Conservation (phyloP, 2,113 vertebrate species). For the Geococcyx californianus region DNA sequence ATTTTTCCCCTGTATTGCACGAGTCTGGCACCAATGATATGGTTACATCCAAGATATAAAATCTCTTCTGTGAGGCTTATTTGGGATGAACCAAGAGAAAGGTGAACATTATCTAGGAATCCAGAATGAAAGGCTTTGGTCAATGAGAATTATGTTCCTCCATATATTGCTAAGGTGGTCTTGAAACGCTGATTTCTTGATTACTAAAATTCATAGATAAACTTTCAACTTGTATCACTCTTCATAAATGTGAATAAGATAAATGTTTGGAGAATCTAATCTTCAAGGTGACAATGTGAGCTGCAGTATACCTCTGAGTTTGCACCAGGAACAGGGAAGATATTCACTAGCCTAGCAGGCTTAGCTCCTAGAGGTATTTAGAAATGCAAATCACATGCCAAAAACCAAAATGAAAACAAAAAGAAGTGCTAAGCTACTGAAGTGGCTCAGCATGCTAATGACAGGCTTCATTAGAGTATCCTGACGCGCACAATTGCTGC, state of each 20-base stretch:
- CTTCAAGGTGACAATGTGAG: neutral
- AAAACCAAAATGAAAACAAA: constrained; percentile 16
- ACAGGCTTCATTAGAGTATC: neutral
- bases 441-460: constrained; percentile 40
- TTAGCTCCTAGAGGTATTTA: neutral
- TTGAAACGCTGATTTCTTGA: neutral
- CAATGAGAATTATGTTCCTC: neutral
- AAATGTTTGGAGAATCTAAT: neutral
- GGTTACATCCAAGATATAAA: neutral
- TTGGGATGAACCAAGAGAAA: neutral
- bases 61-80: neutral
- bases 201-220: neutral
- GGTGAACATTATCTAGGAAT: neutral
- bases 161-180: neutral
- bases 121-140: neutral
- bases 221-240: neutral
- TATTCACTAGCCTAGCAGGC: neutral
- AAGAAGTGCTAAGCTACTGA: neutral
- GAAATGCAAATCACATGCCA: constrained; percentile 43
- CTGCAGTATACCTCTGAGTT: neutral
- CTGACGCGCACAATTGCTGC: neutral
- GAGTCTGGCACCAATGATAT: neutral
- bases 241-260: neutral
- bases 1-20: neutral
- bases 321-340: neutral